These are phyloP conservation scores for Mylabris sibirica DNA, from an alignment of 2,888 invertebrate species.

Conservation along the genomic window DNA sequence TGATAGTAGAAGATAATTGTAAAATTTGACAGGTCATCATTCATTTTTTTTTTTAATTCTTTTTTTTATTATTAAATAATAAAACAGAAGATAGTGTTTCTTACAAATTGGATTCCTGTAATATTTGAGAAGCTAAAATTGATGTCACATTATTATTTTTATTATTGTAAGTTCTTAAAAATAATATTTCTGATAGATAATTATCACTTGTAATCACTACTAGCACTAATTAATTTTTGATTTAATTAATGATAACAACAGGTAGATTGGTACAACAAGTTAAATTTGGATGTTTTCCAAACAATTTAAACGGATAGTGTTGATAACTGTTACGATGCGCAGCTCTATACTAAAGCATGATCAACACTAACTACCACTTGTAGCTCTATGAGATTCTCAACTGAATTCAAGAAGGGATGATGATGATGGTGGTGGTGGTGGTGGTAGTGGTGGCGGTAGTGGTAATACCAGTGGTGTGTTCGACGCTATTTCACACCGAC, in stretches of 20 bases:
- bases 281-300: conserved; percentile 2
- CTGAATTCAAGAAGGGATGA: conserved; percentile 25
- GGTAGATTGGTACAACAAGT: conserved; percentile 1
- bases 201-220: not conserved
- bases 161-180: not conserved
- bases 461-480: conserved; percentile 2
- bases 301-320: not conserved
- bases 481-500: not conserved
- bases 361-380: conserved; percentile 48
- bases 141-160: conserved; percentile 1
- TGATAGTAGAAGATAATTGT: not conserved
- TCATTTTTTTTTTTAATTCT: not conserved
- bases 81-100: not conserved
- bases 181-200: not conserved
- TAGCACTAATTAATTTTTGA: not conserved
- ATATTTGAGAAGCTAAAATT: not conserved
- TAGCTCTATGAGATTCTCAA: conserved; percentile 38
- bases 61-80: not conserved
- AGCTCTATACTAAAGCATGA: conserved; percentile 49
- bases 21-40: not conserved
- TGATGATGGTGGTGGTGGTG: conserved; percentile 23
- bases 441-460: conserved; percentile 21
- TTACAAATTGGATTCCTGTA: not conserved
- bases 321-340: conserved; percentile 38
- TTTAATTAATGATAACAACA: not conserved